Evolutionary conservation across 23 tunicate species (phyloP), one percentile per base, ranked within the genome.

Genomic region (Botrylloides violaceus): DNA sequence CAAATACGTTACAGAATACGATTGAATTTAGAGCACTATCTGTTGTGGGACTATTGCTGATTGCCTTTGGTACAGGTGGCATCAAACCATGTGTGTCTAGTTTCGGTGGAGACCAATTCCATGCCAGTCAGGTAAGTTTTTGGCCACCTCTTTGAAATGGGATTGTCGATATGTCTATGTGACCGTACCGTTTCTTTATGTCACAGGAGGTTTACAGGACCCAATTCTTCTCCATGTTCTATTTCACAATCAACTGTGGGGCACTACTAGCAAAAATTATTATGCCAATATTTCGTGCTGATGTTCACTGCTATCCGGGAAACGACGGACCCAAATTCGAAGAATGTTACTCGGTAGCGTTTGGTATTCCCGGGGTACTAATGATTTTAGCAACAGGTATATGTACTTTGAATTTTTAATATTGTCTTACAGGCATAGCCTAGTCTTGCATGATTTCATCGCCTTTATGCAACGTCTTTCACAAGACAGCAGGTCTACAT

Each of bases 311-410:
- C 63, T 84, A 79, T 49, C 92, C 84, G 5, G 92, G 98, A 9
- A 64, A 80, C 7, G 74, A 63, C 0, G 94, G 78, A 2, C 85
- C 80, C 15, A 29, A 32, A 47, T 86, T 72, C 43, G 68, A 80
- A 9, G 94, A 86, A 68, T 92, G 98, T 65, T 92, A 70, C 75
- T 73, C 98, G 35, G 73, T 92, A 35, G 98, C 98, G 20, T 92
- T 92, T 38, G 85, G 90, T 7, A 76, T 92, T 36, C 98, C 98
- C 18, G 98, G 92, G 15, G 34, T 71, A 4, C 78, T 92, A 1
- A 92, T 92, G 98, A 59, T 84, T 15, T 66, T 92, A 0, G 98
- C 98, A 22, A 32, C 84, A 2, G 78, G 88, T 84, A 47, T n/a
- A n/a, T n/a, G n/a, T n/a, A n/a, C n/a, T n/a, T n/a, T n/a, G n/a